Evolutionary conservation across 2,888 invertebrate genomes (phyloP), one percentile per base, ranked within the genome.

Genomic region (Esperia sulphurella): DNA sequence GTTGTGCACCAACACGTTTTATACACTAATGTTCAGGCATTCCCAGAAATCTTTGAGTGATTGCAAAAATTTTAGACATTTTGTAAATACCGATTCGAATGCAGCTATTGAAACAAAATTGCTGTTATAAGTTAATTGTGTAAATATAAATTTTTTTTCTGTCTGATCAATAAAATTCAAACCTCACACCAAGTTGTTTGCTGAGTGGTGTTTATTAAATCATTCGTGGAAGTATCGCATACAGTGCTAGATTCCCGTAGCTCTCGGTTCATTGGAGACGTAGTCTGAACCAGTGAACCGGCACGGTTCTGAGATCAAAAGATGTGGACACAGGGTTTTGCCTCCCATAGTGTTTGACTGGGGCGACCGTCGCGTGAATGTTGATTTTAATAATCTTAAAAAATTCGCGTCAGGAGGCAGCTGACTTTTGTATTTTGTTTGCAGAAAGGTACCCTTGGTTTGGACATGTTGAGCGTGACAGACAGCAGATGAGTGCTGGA

Each of bases 271-370:
- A 75, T 64, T 75, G 68, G 68, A 69, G 62, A 56, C 60, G 57
- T 48, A 51, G 50, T 35, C 49, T 46, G 48, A 47, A 49, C 45
- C 64, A 72, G 21, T 73, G 75, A 73, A 57, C 69, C 54, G 71
- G 41, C 48, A 56, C 44, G 43, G 53, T 49, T 35, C 69, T 67
- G 69, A 70, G 72, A 76, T 76, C 75, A 76, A 76, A 75, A 74
- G 75, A 71, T 57, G 50, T 31, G 49, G 14, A 28, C 41, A 14
- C 9, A 21, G 41, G 37, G n/a, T 41, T 43, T 37, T 39, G 40
- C 33, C 46, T 37, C 43, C 43, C 21, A 14, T 35, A 33, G 45
- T 51, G 48, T 40, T n/a, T 45, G 33, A 13, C 42, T 39, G 13
- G 9, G 28, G 31, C 38, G 21, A 21, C 21, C 21, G 2, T 21